phyloP scores from a whole-genome alignment of 2,797 vertebrate species.

The Galaxias olidus region DNA sequence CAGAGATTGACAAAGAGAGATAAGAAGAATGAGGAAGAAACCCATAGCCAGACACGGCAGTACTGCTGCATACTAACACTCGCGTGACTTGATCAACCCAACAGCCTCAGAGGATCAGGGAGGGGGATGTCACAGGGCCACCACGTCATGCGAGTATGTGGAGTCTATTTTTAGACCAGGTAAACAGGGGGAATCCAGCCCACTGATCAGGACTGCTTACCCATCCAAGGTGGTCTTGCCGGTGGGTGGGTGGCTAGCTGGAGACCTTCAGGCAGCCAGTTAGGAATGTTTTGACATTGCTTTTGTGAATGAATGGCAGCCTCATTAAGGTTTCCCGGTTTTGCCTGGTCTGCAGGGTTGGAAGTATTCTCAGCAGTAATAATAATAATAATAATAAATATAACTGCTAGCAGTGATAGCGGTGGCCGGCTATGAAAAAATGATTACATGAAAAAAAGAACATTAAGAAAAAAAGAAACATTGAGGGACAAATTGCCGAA shows the following conservation, averaged over 20 bases:
- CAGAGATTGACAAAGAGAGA: not conserved
- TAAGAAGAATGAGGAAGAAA: not conserved
- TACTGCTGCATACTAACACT: too few relatives aligned
- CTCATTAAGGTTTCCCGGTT: slow-evolving; percentile 16
- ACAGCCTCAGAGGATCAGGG: not conserved
- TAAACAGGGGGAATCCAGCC: slow-evolving; percentile 73
- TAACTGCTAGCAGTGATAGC: too few relatives aligned
- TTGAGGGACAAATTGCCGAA: too few relatives aligned
- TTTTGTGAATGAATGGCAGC: not conserved
- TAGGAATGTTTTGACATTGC: not conserved
- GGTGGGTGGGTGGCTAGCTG: slow-evolving; percentile 30
- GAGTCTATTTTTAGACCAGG: slow-evolving; percentile 69
- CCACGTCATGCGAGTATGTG: slow-evolving; percentile 64
- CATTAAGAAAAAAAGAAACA: too few relatives aligned
- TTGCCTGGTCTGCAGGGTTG: not conserved
- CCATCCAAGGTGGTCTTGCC: not conserved
- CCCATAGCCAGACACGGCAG: too few relatives aligned
- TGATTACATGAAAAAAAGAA: too few relatives aligned
- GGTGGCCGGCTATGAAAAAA: too few relatives aligned
- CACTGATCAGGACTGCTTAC: slow-evolving; percentile 34
- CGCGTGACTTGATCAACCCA: too few relatives aligned
- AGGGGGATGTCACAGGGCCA: slow-evolving; percentile 50
- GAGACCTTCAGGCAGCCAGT: slow-evolving; percentile 8
- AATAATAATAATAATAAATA: too few relatives aligned
- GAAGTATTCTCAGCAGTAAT: too few relatives aligned